Evolutionary conservation across 2,113 vertebrate species (phyloP), one percentile per base, ranked within the genome.

Genomic region (Willisornis vidua): DNA sequence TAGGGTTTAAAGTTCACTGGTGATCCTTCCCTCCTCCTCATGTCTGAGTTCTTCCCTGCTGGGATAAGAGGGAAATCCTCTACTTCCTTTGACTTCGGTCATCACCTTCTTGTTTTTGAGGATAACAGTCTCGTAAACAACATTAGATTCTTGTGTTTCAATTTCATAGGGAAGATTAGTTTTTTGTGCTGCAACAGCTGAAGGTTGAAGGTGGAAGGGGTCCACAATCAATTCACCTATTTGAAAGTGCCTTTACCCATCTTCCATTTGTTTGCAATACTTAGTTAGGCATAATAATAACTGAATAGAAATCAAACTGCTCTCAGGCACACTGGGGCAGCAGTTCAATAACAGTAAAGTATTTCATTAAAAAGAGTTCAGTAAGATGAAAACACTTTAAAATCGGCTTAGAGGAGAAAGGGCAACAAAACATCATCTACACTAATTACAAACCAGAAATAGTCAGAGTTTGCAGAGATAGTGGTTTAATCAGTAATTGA

Each of bases 311-410:
- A 89, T 91, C 37, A 68, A 82, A 62, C 25, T 68, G 29, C n/a
- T 79, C 46, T 75, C 89, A 87, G 45, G 52, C 16, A n/a, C 41
- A 20, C n/a, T 22, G n/a, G 28, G 58, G 25, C 67, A 59, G 61
- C 71, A n/a, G 41, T 37, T 82, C 74, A 94, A 19, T 58, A 76
- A 76, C 28, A 87, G 46, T 19, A 41, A 93, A 94, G 25, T 33
- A 70, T 87, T 96, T 87, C 1, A 66, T 79, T 90, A 80, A 87
- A 70, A 94, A 81, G 51, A 61, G 61, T 35, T 94, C 43, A 84
- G 57, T 31, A 76, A 77, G 43, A 71, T 29, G 33, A 90, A 87
- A 93, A 37, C 26, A 19, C 22, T 79, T 76, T 48, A 70, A 79
- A 67, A 73, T 10, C 0, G 0, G 51, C 46, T 83, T 74, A 80